Percentiles rank a stretch among this genome's conserved stretches.
These are phyloP conservation scores for Xerus inauris DNA, from an alignment of 2,113 vertebrate genomes.

Conservation along the genomic window DNA sequence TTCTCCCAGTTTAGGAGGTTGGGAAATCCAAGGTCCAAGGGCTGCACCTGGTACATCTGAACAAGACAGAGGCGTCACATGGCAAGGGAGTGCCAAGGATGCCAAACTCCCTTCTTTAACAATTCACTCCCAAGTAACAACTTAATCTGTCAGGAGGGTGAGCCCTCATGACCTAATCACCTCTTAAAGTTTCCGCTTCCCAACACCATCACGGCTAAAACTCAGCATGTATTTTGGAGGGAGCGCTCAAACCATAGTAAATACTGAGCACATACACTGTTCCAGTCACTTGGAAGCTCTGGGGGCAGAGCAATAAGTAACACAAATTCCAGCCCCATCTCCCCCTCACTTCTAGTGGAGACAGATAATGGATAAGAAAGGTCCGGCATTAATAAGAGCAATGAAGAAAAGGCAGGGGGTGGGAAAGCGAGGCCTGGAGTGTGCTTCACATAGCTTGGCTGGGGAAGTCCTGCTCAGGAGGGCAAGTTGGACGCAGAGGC, in stretches of 20 bases:
- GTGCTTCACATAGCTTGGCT: too few relatives aligned
- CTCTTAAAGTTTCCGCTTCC: neutral
- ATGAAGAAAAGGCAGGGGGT: neutral
- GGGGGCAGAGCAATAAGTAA: neutral
- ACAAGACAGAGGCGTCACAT: neutral
- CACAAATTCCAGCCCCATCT: neutral
- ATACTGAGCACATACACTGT: neutral
- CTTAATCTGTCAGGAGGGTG: neutral
- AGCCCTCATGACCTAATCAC: neutral
- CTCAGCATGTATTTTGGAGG: neutral
- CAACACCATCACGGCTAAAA: neutral
- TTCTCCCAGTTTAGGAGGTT: neutral
- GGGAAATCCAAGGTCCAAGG: neutral
- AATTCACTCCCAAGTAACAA: neutral
- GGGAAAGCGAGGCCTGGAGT: too few relatives aligned
- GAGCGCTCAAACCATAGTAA: neutral
- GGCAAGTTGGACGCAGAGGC: neutral
- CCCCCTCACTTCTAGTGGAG: neutral
- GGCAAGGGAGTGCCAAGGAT: accelerated
- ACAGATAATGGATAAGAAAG: neutral
- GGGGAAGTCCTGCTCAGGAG: neutral
- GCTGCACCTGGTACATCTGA: too few relatives aligned
- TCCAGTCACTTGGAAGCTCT: neutral
- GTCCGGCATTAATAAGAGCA: too few relatives aligned
- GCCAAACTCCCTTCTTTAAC: neutral